Evolutionary conservation across 2,888 invertebrate genomes (phyloP).

Genomic region (Tenthredo notha): DNA sequence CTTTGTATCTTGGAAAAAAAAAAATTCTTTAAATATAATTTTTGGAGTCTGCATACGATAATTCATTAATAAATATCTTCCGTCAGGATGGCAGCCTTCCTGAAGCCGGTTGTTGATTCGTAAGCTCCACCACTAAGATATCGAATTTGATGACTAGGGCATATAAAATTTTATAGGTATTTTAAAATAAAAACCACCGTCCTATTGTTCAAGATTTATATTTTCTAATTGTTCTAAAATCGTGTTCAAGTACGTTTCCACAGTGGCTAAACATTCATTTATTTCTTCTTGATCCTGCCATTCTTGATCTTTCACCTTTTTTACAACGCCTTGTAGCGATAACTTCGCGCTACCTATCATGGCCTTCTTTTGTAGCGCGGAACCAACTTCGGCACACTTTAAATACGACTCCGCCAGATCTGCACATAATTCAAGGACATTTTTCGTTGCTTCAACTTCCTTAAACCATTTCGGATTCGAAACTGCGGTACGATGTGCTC

Average conservation of each 20-base stretch:
- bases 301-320: slow-evolving; percentile 77
- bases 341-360: slow-evolving; percentile 74
- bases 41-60: no score
- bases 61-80: no score
- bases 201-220: slow-evolving; percentile 56
- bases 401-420: slow-evolving; percentile 82
- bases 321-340: slow-evolving; percentile 73
- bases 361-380: slow-evolving; percentile 68
- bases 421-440: slow-evolving; percentile 83
- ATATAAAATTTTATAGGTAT: neutral
- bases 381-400: slow-evolving; percentile 80
- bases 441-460: slow-evolving; percentile 81
- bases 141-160: neutral
- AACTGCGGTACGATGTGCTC: slow-evolving; percentile 86
- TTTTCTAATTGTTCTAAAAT: slow-evolving; percentile 67
- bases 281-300: slow-evolving; percentile 73
- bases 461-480: slow-evolving; percentile 85
- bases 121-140: no score
- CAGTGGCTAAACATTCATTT: slow-evolving; percentile 65
- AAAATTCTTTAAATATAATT: no score
- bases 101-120: no score
- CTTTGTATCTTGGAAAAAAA: no score
- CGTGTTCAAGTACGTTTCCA: slow-evolving; percentile 69
- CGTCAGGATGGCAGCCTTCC: no score
- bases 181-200: neutral